These are phyloP conservation scores for Agrypnus murinus DNA, from an alignment of 2,888 invertebrate species.

Conservation along the genomic window DNA sequence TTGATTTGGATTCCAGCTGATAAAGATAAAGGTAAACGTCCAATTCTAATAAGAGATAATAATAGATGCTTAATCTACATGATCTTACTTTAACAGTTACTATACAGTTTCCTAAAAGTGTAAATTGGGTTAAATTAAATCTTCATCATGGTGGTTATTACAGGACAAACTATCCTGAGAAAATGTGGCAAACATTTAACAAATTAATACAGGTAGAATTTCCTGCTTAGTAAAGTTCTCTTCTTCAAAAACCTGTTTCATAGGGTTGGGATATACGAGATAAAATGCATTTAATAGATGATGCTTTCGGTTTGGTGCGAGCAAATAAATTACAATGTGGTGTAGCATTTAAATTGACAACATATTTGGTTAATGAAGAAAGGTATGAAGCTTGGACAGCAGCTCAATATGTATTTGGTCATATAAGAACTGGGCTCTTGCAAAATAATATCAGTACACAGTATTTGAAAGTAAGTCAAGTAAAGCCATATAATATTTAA, in stretches of 20 bases:
- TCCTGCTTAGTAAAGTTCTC: not conserved
- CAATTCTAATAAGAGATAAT: too few relatives aligned
- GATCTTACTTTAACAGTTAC: constrained; percentile 58
- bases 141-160: constrained; percentile 88
- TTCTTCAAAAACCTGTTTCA: not conserved
- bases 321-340: not conserved
- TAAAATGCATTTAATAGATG: constrained; percentile 1
- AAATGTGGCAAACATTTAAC: constrained; percentile 77
- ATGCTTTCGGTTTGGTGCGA: not conserved
- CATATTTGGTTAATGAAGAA: constrained; percentile 1
- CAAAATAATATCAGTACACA: constrained; percentile 1
- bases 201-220: constrained; percentile 67
- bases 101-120: constrained; percentile 36
- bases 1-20: not conserved
- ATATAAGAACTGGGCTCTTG: not conserved
- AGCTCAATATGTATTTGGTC: not conserved
- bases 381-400: not conserved
- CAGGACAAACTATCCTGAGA: constrained; percentile 83
- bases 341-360: not conserved
- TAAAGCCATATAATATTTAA: not conserved
- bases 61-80: too few relatives aligned
- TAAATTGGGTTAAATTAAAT: constrained; percentile 87
- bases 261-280: constrained; percentile 2
- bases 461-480: constrained; percentile 1
- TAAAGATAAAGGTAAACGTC: not conserved